Evolutionary conservation across 2,797 vertebrate species (phyloP), one percentile per base, ranked within the genome.

Genomic region (Oceanodroma leucorhoa): DNA sequence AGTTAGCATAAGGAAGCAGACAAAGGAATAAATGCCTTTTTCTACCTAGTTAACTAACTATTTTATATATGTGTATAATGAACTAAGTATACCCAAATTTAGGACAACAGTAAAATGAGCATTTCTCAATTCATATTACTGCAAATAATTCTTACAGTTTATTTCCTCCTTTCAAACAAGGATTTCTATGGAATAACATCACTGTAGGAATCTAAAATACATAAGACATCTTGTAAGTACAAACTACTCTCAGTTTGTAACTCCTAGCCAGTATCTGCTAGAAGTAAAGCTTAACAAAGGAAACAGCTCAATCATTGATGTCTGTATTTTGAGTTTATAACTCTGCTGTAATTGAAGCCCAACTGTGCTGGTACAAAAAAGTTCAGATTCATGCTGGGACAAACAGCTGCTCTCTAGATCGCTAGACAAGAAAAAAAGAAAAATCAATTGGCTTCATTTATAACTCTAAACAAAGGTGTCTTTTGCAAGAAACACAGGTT

Each of bases 321-420:
- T 87, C 83, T 88, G 7, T 62, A 92, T 96, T 91, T 67, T 91
- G 51, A 90, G 58, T 40, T 83, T 83, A 18, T 80, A 92, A 90
- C 23, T 94, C 54, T 90, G 79, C 40, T 8, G 1, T 58, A 94
- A 95, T 16, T 96, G 93, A 94, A 96, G 79, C 58, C 81, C 75
- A 96, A 92, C 81, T 83, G 89, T 85, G 86, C 83, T 76, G 60
- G 60, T 83, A 96, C 73, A 96, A 93, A 96, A 89, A 83, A 67
- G 79, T 91, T 95, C 69, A 94, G 82, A 96, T 94, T 97, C 96
- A 96, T 51, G 89, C 93, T 86, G 94, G 66, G 91, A 95, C 69
- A 94, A 95, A 94, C 94, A 96, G 92, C 84, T 95, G 90, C 54
- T 92, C 62, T 97, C 62, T 83, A 27, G 12, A 88, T 58, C 53